A percentile compares a stretch with the other conserved stretches of the same genome.
These are phyloP conservation scores for Atopsyche davidsoni DNA, from an alignment of 1,140 invertebrate genomes.

Conservation along the genomic window DNA sequence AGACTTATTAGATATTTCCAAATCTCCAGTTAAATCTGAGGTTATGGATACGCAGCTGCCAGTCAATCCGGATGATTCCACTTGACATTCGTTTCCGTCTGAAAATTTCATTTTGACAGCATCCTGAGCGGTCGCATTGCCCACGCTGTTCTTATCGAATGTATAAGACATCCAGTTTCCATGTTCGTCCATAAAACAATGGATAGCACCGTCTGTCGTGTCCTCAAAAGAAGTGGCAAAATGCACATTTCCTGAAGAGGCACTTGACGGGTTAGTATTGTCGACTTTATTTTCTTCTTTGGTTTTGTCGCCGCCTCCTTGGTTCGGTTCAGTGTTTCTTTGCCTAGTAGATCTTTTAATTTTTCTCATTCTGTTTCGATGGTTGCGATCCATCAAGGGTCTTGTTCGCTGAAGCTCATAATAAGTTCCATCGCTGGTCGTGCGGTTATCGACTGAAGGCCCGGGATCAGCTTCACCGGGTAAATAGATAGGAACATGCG, in stretches of 20 bases:
- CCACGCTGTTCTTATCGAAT: conserved; percentile 71
- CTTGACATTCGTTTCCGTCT: conserved; percentile 39
- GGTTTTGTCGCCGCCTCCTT: conserved; percentile 27
- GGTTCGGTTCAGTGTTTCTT: conserved; percentile 35
- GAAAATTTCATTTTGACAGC: conserved; percentile 40
- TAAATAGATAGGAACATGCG: conserved; percentile 40
- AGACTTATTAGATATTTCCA: conserved; percentile 39
- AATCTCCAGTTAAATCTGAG: conserved; percentile 39
- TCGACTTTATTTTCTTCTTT: conserved; percentile 35
- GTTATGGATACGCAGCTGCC: conserved; percentile 45
- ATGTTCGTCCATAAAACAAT: conserved; percentile 72
- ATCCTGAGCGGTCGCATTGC: conserved; percentile 48
- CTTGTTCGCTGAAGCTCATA: conserved; percentile 35
- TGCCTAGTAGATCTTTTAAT: conserved; percentile 46
- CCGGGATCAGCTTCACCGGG: conserved; percentile 33
- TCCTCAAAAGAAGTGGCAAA: conserved; percentile 81
- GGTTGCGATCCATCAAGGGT: conserved; percentile 46
- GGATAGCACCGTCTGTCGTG: conserved; percentile 79
- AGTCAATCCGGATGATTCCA: conserved; percentile 39
- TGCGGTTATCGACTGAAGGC: conserved; percentile 14
- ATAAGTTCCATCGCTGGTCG: conserved; percentile 9
- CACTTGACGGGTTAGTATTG: conserved; percentile 35
- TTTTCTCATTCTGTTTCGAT: conserved; percentile 45
- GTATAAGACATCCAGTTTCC: conserved; percentile 76
- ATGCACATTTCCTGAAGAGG: conserved; percentile 51